Conservation (phyloP, 1,140 invertebrate genomes). For the Cecropterus lyciades region DNA sequence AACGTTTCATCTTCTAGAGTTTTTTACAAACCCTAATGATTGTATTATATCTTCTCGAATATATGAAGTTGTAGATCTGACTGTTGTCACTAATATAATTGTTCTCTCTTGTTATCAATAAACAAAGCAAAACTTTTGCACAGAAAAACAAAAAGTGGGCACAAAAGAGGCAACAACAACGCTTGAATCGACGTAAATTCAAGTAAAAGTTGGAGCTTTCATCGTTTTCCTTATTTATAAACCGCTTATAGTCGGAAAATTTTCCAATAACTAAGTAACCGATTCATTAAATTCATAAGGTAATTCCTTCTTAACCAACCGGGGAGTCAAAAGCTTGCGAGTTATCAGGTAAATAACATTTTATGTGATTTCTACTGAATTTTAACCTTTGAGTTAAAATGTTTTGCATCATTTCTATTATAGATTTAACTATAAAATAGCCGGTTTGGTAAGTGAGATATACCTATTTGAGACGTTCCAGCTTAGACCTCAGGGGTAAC, state of each 20-base stretch:
- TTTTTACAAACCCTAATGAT: constrained; percentile 90
- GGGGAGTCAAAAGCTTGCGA: constrained; percentile 6
- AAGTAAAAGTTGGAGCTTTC: constrained; percentile 9
- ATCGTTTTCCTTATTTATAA: constrained; percentile 17
- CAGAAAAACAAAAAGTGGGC: no score
- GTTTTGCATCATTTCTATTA: no score
- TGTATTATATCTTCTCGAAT: constrained; percentile 84
- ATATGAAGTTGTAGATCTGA: constrained; percentile 86
- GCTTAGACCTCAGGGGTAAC: no score
- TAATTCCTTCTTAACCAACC: constrained; percentile 11
- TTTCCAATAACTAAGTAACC: constrained; percentile 17
- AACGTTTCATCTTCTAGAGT: constrained; percentile 93
- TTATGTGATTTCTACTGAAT: constrained; percentile 1
- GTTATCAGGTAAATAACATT: neutral
- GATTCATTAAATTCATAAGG: constrained; percentile 17
- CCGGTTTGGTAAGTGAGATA: no score
- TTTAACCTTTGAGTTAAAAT: no score
- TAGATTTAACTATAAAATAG: no score
- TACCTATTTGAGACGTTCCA: no score
- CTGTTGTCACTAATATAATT: constrained; percentile 94
- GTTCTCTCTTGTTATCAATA: constrained; percentile 94
- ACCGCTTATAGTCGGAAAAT: constrained; percentile 18
- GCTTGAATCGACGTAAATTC: constrained; percentile 17
- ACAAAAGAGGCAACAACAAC: neutral
- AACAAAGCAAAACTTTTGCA: no score